Percentiles rank a stretch among this genome's conserved stretches.
phyloP scores from a whole-genome alignment of 1,140 invertebrate genomes.

The Heliconius melpomene region DNA sequence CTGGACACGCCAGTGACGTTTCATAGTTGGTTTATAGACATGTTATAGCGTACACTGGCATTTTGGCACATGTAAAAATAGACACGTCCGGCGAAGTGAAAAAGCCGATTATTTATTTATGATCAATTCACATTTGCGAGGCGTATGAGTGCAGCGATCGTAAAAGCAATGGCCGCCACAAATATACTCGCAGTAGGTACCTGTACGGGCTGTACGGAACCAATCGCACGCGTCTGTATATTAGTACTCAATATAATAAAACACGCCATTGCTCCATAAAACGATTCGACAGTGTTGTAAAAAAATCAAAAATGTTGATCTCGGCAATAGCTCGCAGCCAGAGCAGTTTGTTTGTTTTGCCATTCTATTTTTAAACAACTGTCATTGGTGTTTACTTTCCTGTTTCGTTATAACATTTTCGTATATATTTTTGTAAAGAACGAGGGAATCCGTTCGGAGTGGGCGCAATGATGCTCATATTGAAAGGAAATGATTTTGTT shows the following conservation, averaged over 20 bases:
- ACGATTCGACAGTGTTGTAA: conserved; percentile 49
- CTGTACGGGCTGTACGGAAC: conserved; percentile 42
- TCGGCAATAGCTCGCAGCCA: conserved; percentile 48
- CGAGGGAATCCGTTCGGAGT: background rate
- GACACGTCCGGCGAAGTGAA: conserved; percentile 38
- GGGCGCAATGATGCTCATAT: background rate
- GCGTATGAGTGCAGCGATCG: conserved; percentile 39
- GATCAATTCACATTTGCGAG: conserved; percentile 35
- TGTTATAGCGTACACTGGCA: conserved; percentile 14
- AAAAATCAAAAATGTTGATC: conserved; percentile 53
- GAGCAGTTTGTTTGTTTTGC: conserved; percentile 47
- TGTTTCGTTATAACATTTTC: conserved; percentile 32
- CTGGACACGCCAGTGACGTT: no score
- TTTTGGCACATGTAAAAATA: conserved; percentile 34
- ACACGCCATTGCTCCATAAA: conserved; percentile 50
- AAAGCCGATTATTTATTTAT: conserved; percentile 41
- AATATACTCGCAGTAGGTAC: conserved; percentile 31
- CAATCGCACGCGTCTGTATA: conserved; percentile 42
- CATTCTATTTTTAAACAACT: conserved; percentile 49
- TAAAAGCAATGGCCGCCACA: conserved; percentile 43
- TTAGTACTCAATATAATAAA: conserved; percentile 50
- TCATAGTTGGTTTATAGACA: background rate
- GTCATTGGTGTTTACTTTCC: conserved; percentile 39
- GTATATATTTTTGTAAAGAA: conserved; percentile 13
- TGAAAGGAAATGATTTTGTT: background rate